Evolutionary conservation across 2,113 vertebrate genomes (phyloP), one percentile per base, ranked within the genome.

Genomic region (Montifringilla adamsi): DNA sequence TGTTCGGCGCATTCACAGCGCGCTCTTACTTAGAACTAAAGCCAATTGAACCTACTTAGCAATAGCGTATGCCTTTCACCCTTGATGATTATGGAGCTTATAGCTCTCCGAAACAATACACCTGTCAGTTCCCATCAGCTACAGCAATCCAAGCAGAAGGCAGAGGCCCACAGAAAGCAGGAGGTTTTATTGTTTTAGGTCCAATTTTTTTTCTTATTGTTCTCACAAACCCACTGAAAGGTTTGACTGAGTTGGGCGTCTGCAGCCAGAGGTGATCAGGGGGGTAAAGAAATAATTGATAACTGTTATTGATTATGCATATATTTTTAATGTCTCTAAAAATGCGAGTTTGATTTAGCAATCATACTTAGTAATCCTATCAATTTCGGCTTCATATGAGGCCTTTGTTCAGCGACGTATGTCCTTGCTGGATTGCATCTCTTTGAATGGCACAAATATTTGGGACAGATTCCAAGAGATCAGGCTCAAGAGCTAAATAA

Each of bases 41-140:
- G 98, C 98, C 99, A 99, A 99, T 99, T 99, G 99, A 99, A 98
- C 98, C 98, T 98, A 98, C 98, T 99, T 99, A 99, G 98, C 97
- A 98, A 98, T 98, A 98, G 98, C 98, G 97, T 99, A 98, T 99
- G 99, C 99, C 98, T 99, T 99, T 98, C 98, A 98, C 98, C 98
- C 98, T 97, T 97, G 98, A 98, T 98, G 98, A 99, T 99, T 99
- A 98, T 98, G 97, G 98, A 99, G 98, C 98, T 99, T 99, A 99
- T 98, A 98, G 98, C 98, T 99, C 98, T 98, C 98, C 98, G 98
- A 99, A 99, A 99, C 99, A 99, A 99, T 99, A 98, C 98, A 99
- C 98, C 98, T 99, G 99, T 99, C 99, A 99, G 98, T 98, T 98
- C 98, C 98, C 98, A 99, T 99, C 98, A 99, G 98, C 98, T 97